Conservation (phyloP, 2,797 vertebrate genomes). For the Lacerta bilineata region DNA sequence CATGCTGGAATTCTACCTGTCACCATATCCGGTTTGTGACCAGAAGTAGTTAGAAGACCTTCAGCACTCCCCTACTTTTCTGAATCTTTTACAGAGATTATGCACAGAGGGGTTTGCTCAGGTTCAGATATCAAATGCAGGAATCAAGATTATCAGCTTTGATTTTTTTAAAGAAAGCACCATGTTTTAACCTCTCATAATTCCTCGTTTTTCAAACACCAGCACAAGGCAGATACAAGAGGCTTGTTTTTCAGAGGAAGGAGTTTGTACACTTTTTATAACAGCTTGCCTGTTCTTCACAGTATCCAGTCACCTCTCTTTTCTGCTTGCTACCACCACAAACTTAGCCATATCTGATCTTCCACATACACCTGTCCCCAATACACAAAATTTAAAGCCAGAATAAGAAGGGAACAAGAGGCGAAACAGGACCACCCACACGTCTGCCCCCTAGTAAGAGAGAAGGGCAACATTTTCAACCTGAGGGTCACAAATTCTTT, state of each 20-base stretch:
- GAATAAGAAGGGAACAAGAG: neutral
- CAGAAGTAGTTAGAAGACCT: neutral
- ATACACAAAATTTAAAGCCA: neutral
- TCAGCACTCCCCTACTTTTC: neutral
- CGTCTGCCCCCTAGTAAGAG: neutral
- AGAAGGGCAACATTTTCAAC: neutral
- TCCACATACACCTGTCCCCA: neutral
- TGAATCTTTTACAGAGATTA: neutral
- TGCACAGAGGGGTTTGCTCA: neutral
- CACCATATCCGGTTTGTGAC: neutral
- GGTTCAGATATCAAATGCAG: neutral
- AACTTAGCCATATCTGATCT: neutral
- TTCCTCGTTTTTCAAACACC: neutral
- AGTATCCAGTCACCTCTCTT: neutral
- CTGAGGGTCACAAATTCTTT: too few species aligned
- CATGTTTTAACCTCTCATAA: neutral
- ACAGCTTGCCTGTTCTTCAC: neutral
- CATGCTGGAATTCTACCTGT: neutral
- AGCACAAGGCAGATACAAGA: neutral
- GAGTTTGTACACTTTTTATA: neutral
- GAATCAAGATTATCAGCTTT: neutral
- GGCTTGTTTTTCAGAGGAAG: neutral
- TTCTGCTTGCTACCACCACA: too few species aligned
- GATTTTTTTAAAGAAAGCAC: neutral
- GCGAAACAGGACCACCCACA: neutral